Conservation (phyloP, 2,113 vertebrate genomes). For the Leptodactylus fuscus region DNA sequence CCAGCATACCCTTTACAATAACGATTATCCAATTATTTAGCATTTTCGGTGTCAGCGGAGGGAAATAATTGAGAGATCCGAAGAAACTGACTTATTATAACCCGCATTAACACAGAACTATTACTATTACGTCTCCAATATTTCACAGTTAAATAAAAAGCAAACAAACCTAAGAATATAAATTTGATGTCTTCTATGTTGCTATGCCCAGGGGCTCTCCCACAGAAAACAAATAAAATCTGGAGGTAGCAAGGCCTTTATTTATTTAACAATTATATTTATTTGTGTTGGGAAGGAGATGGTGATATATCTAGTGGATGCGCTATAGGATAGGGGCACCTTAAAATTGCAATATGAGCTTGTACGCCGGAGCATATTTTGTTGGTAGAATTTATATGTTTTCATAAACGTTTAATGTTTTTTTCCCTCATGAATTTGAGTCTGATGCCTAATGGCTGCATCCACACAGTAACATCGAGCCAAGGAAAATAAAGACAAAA, state of each 20-base stretch:
- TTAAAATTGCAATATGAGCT: slow-evolving; percentile 64
- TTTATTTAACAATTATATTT: slow-evolving; percentile 54
- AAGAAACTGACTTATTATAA: not conserved
- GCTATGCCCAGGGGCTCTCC: slow-evolving; percentile 5
- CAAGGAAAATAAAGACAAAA: slow-evolving; percentile 71
- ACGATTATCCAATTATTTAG: not conserved
- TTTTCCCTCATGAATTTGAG: slow-evolving; percentile 65
- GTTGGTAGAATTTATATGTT: slow-evolving; percentile 66
- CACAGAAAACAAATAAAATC: slow-evolving; percentile 41
- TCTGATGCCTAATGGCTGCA: slow-evolving; percentile 61
- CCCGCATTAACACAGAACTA: not conserved
- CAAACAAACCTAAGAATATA: not conserved
- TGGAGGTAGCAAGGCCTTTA: slow-evolving; percentile 31
- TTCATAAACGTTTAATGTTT: slow-evolving; percentile 65
- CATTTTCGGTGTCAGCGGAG: not conserved
- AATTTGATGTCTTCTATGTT: not conserved
- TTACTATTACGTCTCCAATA: not conserved
- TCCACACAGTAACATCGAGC: slow-evolving; percentile 64
- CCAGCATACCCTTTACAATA: too few species aligned
- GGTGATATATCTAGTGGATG: slow-evolving; percentile 25
- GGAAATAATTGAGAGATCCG: not conserved
- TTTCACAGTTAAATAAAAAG: slow-evolving; percentile 15
- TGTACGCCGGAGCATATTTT: slow-evolving; percentile 66
- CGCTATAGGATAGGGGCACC: slow-evolving; percentile 37
- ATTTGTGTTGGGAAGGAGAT: slow-evolving; percentile 41